phyloP scores from a whole-genome alignment of 2,888 invertebrate genomes.

The Archaeoteleia sp. region DNA sequence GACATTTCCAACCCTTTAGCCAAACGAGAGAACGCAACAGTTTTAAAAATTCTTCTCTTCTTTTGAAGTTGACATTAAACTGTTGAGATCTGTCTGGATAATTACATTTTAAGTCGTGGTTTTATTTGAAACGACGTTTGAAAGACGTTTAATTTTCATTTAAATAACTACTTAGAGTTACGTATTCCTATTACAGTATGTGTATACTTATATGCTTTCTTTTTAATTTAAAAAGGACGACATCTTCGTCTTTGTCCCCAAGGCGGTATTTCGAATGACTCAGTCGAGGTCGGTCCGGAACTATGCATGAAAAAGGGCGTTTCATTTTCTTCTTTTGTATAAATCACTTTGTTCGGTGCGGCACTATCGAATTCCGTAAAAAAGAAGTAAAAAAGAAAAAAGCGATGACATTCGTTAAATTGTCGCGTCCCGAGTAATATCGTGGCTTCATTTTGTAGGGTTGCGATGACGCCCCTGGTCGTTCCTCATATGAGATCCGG shows the following conservation, averaged over 20 bases:
- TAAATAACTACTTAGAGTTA: too few species aligned
- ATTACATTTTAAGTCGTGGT: too few species aligned
- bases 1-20: too few species aligned
- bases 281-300: conserved; percentile 4
- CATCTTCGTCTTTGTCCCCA: background rate
- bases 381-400: conserved; percentile 10
- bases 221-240: too few species aligned
- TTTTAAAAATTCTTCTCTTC: too few species aligned
- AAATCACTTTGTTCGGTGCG: conserved; percentile 10
- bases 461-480: conserved; percentile 16
- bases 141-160: too few species aligned
- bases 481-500: conserved; percentile 34
- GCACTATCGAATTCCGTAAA: conserved; percentile 1
- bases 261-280: conserved; percentile 4
- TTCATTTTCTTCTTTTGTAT: conserved; percentile 8
- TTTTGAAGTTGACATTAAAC: too few species aligned
- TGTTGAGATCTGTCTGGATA: too few species aligned
- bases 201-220: too few species aligned
- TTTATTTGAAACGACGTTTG: too few species aligned
- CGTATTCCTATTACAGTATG: too few species aligned
- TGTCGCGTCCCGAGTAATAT: conserved; percentile 27
- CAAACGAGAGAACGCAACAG: too few species aligned
- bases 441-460: conserved; percentile 33
- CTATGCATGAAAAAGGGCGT: conserved; percentile 3
- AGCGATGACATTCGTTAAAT: conserved; percentile 30